Conservation (phyloP, 30 jellyfish, hydroid and myxozoan genomes). For the Pelagia noctiluca region DNA sequence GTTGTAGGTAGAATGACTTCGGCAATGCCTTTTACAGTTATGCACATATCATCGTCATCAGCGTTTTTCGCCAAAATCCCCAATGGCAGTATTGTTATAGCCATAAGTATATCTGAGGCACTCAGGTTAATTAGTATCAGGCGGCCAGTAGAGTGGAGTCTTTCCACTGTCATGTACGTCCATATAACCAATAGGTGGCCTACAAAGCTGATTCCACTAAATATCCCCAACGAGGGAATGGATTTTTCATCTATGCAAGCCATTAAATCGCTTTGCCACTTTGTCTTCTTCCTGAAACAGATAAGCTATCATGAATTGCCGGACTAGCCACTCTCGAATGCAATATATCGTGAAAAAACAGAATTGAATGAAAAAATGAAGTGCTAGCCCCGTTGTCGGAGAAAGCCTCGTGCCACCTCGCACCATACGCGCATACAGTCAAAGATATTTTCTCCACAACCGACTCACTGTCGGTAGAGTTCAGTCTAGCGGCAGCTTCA, state of each 20-base stretch:
- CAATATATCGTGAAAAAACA: no score
- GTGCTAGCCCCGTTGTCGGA: no score
- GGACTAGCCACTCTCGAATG: no score
- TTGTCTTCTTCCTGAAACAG: no score
- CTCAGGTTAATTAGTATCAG: not conserved
- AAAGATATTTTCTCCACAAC: no score
- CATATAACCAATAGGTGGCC: slow-evolving; percentile 1
- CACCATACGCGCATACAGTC: no score
- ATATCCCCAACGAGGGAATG: not conserved
- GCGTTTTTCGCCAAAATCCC: slow-evolving; percentile 4
- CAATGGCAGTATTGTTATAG: slow-evolving; percentile 9
- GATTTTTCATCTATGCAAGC: not conserved
- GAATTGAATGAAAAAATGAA: no score
- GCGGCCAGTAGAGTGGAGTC: not conserved
- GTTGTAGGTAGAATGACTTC: not conserved
- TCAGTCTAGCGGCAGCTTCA: no score
- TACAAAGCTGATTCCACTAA: not conserved
- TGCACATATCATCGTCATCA: not conserved
- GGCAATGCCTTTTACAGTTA: slow-evolving; percentile 2
- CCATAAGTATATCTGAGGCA: slow-evolving; percentile 27
- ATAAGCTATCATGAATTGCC: no score
- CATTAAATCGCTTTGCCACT: no score
- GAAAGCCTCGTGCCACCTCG: no score
- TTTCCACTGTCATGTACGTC: not conserved
- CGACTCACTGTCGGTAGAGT: no score